Evolutionary conservation across 2,113 vertebrate genomes (phyloP).

Genomic region (Cryptomyrus ogoouensis): DNA sequence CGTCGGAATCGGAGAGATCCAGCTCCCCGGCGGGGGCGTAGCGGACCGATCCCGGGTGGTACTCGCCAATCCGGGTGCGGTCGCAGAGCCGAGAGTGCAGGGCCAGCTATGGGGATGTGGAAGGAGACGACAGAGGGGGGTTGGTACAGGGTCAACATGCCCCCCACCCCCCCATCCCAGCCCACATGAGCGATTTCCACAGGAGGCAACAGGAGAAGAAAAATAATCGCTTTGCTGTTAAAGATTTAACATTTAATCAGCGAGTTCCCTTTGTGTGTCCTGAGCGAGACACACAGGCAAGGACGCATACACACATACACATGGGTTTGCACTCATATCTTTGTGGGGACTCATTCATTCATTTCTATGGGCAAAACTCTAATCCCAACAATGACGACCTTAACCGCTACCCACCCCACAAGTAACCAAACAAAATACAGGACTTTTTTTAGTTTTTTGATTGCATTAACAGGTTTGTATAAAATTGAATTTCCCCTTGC

Average conservation of each 20-base stretch:
- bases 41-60: slow-evolving; percentile 55
- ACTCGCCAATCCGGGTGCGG: slow-evolving; percentile 64
- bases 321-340: background rate
- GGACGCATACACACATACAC: slow-evolving; percentile 5
- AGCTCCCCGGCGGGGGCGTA: slow-evolving; percentile 53
- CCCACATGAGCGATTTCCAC: slow-evolving; percentile 1
- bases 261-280: background rate
- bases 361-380: background rate
- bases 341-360: background rate
- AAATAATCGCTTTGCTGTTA: slow-evolving; percentile 8
- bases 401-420: background rate
- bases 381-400: background rate
- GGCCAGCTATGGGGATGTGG: slow-evolving; percentile 54
- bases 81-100: slow-evolving; percentile 66
- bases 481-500: background rate
- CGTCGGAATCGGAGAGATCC: slow-evolving; percentile 53
- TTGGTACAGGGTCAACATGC: background rate
- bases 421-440: background rate
- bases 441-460: background rate
- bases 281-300: slow-evolving; percentile 2
- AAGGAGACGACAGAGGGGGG: slow-evolving; percentile 3
- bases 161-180: background rate
- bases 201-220: background rate
- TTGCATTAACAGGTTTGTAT: background rate
- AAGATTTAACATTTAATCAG: background rate